Percentiles rank a stretch among this genome's conserved stretches.
These are phyloP conservation scores for Aphidius colemani DNA, from an alignment of 2,888 invertebrate species.

Conservation along the genomic window DNA sequence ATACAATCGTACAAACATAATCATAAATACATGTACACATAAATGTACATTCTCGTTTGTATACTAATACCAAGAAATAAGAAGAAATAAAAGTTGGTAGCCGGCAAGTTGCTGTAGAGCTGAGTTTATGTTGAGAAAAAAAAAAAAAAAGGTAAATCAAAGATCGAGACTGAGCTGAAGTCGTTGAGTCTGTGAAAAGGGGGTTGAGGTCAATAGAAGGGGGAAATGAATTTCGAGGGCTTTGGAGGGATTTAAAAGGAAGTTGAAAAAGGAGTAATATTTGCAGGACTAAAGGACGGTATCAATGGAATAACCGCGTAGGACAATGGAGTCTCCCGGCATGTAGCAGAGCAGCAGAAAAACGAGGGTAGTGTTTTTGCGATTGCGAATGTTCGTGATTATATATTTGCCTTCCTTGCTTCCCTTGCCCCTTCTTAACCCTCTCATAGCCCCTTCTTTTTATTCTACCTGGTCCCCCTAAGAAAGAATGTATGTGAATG, in stretches of 20 bases:
- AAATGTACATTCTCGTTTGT: too few species aligned
- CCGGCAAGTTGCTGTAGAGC: too few species aligned
- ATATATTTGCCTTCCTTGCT: background rate
- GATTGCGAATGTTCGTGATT: constrained; percentile 37
- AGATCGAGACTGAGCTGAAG: too few species aligned
- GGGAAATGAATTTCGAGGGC: constrained; percentile 17
- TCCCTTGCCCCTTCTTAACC: too few species aligned
- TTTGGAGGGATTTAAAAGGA: background rate
- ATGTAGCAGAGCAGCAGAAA: constrained; percentile 54
- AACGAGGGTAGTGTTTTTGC: constrained; percentile 39
- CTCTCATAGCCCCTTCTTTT: too few species aligned
- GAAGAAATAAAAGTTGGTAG: too few species aligned
- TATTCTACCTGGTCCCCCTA: too few species aligned
- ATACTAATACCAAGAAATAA: too few species aligned
- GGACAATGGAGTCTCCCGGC: constrained; percentile 53
- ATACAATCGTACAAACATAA: background rate
- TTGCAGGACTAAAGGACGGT: constrained; percentile 28
- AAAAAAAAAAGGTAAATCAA: too few species aligned
- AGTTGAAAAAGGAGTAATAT: constrained; percentile 6
- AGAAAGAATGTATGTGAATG: too few species aligned
- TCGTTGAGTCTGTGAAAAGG: background rate
- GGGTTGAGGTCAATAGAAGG: constrained; percentile 24
- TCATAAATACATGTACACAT: background rate
- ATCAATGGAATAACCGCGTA: constrained; percentile 39
- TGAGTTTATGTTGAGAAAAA: too few species aligned